These are phyloP conservation scores for Zaprionus inermis DNA, from an alignment of 1,140 invertebrate species.

Conservation along the genomic window DNA sequence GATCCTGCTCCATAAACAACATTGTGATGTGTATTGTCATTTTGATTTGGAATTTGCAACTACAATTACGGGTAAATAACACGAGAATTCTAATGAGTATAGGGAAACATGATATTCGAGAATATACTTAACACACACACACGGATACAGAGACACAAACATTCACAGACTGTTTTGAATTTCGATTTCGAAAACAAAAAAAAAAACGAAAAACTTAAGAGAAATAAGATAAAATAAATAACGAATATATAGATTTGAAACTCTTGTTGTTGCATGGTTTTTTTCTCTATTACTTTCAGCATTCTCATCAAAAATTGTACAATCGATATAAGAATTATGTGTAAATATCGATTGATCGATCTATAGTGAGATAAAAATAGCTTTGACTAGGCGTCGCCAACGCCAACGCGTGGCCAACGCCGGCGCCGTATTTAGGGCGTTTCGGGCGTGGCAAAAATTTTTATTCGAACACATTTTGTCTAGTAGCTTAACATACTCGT, in stretches of 20 bases:
- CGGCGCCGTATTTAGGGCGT: not conserved
- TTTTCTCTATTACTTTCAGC: slow-evolving; percentile 33
- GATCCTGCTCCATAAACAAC: slow-evolving; percentile 32
- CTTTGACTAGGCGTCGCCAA: slow-evolving; percentile 21
- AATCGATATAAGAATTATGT: slow-evolving; percentile 24
- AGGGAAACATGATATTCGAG: slow-evolving; percentile 32
- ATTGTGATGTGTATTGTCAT: slow-evolving; percentile 43
- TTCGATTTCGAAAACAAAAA: slow-evolving; percentile 17
- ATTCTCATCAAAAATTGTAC: slow-evolving; percentile 11
- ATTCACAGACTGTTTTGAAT: slow-evolving; percentile 44
- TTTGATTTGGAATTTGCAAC: slow-evolving; percentile 62
- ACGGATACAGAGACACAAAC: slow-evolving; percentile 1
- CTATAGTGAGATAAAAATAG: slow-evolving; percentile 24
- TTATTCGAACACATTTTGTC: slow-evolving; percentile 16
- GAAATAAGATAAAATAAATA: slow-evolving; percentile 15
- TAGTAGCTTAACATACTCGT: slow-evolving; percentile 19
- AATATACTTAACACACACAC: slow-evolving; percentile 24
- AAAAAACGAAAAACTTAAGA: slow-evolving; percentile 10
- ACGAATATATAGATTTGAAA: slow-evolving; percentile 41
- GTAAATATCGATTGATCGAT: not conserved
- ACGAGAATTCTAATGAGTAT: slow-evolving; percentile 21
- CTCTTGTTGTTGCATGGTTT: slow-evolving; percentile 52
- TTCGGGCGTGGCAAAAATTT: not conserved
- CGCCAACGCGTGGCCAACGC: no score
- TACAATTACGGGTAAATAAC: slow-evolving; percentile 73